Evolutionary conservation across 2,888 invertebrate genomes (phyloP).

Genomic region (Amiota minor): DNA sequence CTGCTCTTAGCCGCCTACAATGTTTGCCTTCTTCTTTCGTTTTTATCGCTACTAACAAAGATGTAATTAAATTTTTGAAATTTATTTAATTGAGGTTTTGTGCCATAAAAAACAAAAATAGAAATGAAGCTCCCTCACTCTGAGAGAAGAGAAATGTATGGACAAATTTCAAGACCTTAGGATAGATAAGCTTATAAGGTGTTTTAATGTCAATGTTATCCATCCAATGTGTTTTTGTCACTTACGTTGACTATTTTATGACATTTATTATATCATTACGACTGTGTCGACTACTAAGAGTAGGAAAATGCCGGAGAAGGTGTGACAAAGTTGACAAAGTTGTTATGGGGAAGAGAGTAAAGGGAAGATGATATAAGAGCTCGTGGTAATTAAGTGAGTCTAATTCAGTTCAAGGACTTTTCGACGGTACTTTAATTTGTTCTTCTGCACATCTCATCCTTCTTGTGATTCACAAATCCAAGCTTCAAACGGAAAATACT

Average conservation of each 20-base stretch:
- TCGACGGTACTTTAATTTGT: neutral
- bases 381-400: conserved; percentile 66
- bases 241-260: conserved; percentile 26
- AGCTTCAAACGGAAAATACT: conserved; percentile 18
- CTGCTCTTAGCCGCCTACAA: too few relatives aligned
- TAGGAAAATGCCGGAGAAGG: too few relatives aligned
- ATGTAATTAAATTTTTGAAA: conserved; percentile 61
- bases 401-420: conserved; percentile 60
- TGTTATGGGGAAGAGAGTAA: too few relatives aligned
- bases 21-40: conserved; percentile 26
- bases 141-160: too few relatives aligned
- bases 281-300: too few relatives aligned
- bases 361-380: conserved; percentile 21
- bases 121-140: too few relatives aligned
- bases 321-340: too few relatives aligned
- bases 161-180: too few relatives aligned
- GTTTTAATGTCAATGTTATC: too few relatives aligned
- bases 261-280: conserved; percentile 11
- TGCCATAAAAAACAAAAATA: too few relatives aligned
- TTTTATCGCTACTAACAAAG: conserved; percentile 39
- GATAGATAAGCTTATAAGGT: too few relatives aligned
- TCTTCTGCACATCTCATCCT: neutral
- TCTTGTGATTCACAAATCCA: neutral
- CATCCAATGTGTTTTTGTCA: too few relatives aligned
- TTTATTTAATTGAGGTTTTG: conserved; percentile 45